These are phyloP conservation scores for Pelmatolapia mariae DNA, from an alignment of 2,113 vertebrate species.

Conservation along the genomic window DNA sequence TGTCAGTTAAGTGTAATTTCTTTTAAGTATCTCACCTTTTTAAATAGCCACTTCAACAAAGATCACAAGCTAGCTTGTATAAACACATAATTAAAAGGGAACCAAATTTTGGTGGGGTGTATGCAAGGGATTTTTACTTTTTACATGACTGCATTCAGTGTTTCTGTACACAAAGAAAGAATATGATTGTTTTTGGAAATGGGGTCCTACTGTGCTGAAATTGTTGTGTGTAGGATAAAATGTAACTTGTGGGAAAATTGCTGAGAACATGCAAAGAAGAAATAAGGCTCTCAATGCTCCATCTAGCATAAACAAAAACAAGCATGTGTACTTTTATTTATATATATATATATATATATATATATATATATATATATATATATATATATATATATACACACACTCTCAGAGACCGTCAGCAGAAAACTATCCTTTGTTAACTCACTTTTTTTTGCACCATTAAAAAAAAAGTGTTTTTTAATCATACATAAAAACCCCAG, in stretches of 20 bases:
- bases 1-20: background rate
- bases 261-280: background rate
- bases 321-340: conserved; percentile 2
- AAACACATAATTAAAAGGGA: background rate
- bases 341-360: background rate
- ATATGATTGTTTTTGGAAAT: background rate
- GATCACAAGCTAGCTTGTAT: background rate
- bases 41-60: background rate
- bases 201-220: background rate
- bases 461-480: background rate
- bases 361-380: too few species aligned
- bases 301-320: conserved; percentile 28
- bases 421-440: background rate
- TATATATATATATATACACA: too few species aligned
- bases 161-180: background rate
- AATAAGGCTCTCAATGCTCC: background rate
- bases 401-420: background rate
- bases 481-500: conserved; percentile 6
- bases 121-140: background rate
- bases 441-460: background rate
- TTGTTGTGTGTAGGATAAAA: background rate
- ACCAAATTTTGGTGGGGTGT: background rate
- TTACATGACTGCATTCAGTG: background rate
- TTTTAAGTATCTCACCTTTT: background rate
- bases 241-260: conserved; percentile 32